Conservation (phyloP, 2,797 vertebrate species). For the Phyllotis vaccarum region DNA sequence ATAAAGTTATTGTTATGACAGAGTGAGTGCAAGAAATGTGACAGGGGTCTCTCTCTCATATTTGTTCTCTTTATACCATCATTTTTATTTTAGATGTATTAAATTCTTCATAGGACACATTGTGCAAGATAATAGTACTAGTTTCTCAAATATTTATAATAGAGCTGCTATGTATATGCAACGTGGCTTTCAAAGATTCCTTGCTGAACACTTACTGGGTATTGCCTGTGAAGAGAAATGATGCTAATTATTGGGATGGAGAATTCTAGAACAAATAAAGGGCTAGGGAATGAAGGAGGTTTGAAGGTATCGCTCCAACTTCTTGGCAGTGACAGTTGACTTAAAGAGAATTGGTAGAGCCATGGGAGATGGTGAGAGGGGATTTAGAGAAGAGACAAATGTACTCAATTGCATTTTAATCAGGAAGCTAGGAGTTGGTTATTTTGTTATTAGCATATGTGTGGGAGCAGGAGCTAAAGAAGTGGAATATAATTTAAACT, state of each 20-base stretch:
- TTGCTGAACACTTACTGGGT: background rate
- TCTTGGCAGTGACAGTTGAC: background rate
- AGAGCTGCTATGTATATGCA: conserved; percentile 1
- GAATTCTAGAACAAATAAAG: background rate
- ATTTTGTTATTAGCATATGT: background rate
- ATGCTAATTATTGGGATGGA: background rate
- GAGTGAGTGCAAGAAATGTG: conserved; percentile 54
- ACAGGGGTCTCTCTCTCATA: conserved; percentile 62
- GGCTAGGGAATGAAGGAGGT: background rate
- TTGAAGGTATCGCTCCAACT: background rate
- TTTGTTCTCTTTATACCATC: conserved; percentile 53
- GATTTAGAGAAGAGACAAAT: conserved; percentile 22
- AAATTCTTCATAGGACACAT: conserved; percentile 45
- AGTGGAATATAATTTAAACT: background rate
- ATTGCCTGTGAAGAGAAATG: background rate
- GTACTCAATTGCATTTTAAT: background rate
- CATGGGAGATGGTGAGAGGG: background rate
- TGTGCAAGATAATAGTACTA: conserved; percentile 28
- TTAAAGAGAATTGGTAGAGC: background rate
- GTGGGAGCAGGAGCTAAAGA: background rate
- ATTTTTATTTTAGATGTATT: conserved; percentile 47
- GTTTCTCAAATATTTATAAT: conserved; percentile 59
- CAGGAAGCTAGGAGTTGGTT: background rate
- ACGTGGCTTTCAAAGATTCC: conserved; percentile 28
- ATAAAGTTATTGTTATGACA: conserved; percentile 71